phyloP scores from a whole-genome alignment of 1,140 invertebrate genomes.

The Cydia splendana region DNA sequence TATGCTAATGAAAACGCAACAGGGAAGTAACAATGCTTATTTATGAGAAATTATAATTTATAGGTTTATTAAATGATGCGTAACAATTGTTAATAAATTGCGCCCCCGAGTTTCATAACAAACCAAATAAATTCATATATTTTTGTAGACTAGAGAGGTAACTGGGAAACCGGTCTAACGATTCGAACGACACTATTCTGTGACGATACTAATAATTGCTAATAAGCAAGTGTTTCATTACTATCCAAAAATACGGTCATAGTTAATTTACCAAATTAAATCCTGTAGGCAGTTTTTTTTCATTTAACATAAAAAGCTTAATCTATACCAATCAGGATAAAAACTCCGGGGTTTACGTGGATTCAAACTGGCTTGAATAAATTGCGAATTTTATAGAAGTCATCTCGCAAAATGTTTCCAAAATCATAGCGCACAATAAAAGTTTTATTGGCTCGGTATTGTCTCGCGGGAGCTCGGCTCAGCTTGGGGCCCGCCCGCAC shows the following conservation, averaged over 20 bases:
- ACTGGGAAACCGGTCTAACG: neutral
- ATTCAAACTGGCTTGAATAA: slow-evolving; percentile 65
- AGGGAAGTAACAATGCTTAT: neutral
- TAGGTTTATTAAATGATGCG: neutral
- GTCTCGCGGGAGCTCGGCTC: slow-evolving; percentile 57
- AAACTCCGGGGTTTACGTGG: slow-evolving; percentile 7
- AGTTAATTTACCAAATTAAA: neutral
- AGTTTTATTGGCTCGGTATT: slow-evolving; percentile 77
- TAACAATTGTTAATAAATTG: neutral
- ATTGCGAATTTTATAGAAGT: slow-evolving; percentile 76
- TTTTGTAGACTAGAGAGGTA: neutral
- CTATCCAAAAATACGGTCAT: too few species aligned
- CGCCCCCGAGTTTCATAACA: neutral
- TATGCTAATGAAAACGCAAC: slow-evolving; percentile 8
- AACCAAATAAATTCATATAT: neutral
- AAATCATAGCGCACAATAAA: slow-evolving; percentile 77
- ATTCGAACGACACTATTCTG: too few species aligned
- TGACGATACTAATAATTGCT: too few species aligned
- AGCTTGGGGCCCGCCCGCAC: neutral
- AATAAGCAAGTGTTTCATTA: too few species aligned
- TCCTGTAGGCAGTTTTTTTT: neutral
- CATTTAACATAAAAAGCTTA: slow-evolving; percentile 1
- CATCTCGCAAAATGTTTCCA: slow-evolving; percentile 74
- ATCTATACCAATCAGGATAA: slow-evolving; percentile 11
- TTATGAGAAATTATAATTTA: slow-evolving; percentile 1